Percentiles rank a stretch among this genome's conserved stretches.
Evolutionary conservation across 2,888 invertebrate species (phyloP).

Genomic region (Coleophora deauratella): DNA sequence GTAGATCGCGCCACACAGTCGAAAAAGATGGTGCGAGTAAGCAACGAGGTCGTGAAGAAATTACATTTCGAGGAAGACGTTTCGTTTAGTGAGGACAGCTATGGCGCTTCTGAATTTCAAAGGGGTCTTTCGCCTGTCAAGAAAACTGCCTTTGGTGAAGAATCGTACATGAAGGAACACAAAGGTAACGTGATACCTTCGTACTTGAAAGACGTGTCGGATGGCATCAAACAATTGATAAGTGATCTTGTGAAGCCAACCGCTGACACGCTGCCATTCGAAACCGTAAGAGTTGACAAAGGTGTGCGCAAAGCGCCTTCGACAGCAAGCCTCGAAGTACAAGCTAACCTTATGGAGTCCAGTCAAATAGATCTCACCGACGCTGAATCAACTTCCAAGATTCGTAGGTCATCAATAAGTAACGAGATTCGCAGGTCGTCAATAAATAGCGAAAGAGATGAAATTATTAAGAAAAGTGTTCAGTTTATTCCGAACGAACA

Average conservation of each 20-base stretch:
- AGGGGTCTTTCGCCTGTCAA: slow-evolving; percentile 32
- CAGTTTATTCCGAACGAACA: neutral
- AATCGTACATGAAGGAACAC: slow-evolving; percentile 30
- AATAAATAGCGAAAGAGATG: too few species aligned
- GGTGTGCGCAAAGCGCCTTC: slow-evolving; percentile 16
- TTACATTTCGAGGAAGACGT: slow-evolving; percentile 52
- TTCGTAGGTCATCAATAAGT: slow-evolving; percentile 10
- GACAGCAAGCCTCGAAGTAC: slow-evolving; percentile 41
- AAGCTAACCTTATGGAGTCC: slow-evolving; percentile 44
- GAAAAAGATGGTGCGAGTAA: slow-evolving; percentile 25
- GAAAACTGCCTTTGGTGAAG: slow-evolving; percentile 45
- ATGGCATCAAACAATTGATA: slow-evolving; percentile 52
- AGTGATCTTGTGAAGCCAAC: slow-evolving; percentile 53
- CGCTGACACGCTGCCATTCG: slow-evolving; percentile 35
- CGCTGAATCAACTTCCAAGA: slow-evolving; percentile 22
- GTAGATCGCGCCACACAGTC: neutral
- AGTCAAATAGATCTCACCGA: slow-evolving; percentile 49
- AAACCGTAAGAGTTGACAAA: slow-evolving; percentile 12
- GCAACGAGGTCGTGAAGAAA: slow-evolving; percentile 51
- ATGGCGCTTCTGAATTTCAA: neutral
- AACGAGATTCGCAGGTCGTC: neutral
- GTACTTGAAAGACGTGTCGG: slow-evolving; percentile 41
- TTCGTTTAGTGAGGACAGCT: slow-evolving; percentile 26
- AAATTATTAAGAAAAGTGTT: too few species aligned
- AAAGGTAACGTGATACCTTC: slow-evolving; percentile 49